Percentiles rank a stretch among this genome's conserved stretches.
Conservation (phyloP, 2,113 vertebrate species). For the Plecturocebus donacophilus region DNA sequence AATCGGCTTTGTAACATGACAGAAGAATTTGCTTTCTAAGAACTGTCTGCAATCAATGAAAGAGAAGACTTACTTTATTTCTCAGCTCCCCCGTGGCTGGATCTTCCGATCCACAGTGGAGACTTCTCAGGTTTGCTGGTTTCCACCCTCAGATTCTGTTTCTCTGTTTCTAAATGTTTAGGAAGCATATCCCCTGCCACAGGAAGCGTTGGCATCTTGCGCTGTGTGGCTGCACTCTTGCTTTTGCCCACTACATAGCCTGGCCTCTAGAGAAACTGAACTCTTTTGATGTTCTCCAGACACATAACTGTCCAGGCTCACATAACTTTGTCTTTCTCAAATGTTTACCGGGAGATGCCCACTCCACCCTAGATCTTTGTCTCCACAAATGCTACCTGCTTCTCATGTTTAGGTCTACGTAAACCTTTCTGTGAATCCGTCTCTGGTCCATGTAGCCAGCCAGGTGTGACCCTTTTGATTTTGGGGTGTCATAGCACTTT, state of each 20-base stretch:
- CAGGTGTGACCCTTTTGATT: background rate
- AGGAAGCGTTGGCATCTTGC: no score
- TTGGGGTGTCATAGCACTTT: background rate
- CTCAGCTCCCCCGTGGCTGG: background rate
- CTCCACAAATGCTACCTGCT: background rate
- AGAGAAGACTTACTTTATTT: background rate
- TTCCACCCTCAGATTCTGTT: background rate
- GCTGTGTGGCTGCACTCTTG: no score
- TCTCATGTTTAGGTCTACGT: background rate
- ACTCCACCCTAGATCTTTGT: background rate
- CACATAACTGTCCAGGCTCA: background rate
- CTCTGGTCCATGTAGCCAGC: background rate
- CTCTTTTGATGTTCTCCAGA: no score
- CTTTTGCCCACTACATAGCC: no score
- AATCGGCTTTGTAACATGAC: background rate
- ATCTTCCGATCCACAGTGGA: background rate
- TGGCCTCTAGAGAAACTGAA: no score
- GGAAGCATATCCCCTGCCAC: no score
- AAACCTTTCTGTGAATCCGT: background rate
- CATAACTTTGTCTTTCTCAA: background rate
- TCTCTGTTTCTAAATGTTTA: background rate
- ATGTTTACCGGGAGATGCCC: background rate
- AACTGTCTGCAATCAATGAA: background rate
- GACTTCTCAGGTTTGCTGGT: background rate
- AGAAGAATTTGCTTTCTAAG: background rate